phyloP scores from a whole-genome alignment of 2,888 invertebrate species.

The Campoplex nolae region DNA sequence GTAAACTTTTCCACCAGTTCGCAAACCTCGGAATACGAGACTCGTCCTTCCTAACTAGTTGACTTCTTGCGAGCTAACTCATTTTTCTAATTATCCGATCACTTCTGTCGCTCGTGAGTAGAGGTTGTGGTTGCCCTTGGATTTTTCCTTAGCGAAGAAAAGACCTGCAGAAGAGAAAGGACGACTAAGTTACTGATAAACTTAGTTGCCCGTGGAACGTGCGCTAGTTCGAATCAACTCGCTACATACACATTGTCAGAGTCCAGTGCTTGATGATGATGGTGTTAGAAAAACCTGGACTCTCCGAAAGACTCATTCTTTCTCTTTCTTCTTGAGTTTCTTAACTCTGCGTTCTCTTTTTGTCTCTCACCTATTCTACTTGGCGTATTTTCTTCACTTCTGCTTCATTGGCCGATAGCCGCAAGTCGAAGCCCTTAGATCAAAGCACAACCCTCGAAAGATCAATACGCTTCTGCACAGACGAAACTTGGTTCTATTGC shows the following conservation, averaged over 20 bases:
- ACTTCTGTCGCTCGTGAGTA: conserved; percentile 74
- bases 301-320: conserved; percentile 66
- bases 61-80: conserved; percentile 79
- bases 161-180: conserved; percentile 56
- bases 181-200: conserved; percentile 78
- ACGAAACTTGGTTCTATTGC: conserved; percentile 53
- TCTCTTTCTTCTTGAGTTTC: conserved; percentile 35
- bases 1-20: conserved; percentile 43
- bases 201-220: conserved; percentile 77
- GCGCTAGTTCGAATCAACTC: conserved; percentile 66
- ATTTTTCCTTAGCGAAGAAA: conserved; percentile 37
- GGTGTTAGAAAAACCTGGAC: conserved; percentile 28
- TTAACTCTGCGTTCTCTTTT: not conserved
- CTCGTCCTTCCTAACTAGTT: conserved; percentile 76
- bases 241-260: conserved; percentile 3
- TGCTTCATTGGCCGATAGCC: conserved; percentile 49
- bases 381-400: conserved; percentile 52
- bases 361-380: not conserved
- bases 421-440: conserved; percentile 79
- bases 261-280: conserved; percentile 19
- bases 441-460: conserved; percentile 82
- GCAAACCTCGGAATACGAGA: conserved; percentile 38
- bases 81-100: conserved; percentile 83
- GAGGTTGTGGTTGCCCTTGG: conserved; percentile 33
- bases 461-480: conserved; percentile 82